Base-by-base conservation (phyloP, 2,797 vertebrate genomes). In the Momotus momota region DNA sequence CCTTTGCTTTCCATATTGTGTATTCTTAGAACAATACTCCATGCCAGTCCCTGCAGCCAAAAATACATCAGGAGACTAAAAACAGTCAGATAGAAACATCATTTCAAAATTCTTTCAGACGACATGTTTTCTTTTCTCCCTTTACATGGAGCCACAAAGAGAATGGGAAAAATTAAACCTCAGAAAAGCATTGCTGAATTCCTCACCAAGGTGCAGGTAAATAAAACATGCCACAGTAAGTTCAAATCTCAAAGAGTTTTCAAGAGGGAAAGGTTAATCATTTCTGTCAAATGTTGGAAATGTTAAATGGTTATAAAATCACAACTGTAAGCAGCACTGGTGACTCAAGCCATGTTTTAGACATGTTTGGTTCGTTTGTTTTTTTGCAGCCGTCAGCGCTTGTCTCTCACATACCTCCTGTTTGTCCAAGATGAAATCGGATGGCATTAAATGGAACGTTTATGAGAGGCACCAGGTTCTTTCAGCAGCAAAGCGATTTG, bases 1-100 rank as follows among this genome's bases (percentile, higher is more conserved):
- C 54, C 82, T 90, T 54, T 80, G 79, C 58, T 88, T 94, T 95
- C 91, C 10, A 15, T 62, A 75, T 57, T 65, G 61, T 72, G 17
- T 95, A 94, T 93, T 96, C 96, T 94, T 96, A 94, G 93, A 90
- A 71, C 77, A 73, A 67, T 26, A 35, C 43, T 86, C 65, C 88
- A 88, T 69, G 93, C 90, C 94, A 94, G 88, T 81, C 78, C 58
- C 93, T 91, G 61, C 41, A 91, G 88, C 83, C 94, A 96, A 97
- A 96, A 96, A 95, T 95, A 96, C 81, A 96, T 92, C 88, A 95
- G 83, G 96, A 87, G 86, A 88, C 93, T 95, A 95, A 96, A 96
- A 95, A 84, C 87, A 86, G 78, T 81, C 80, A 95, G 96, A 94
- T 20, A 93, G 90, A 98, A 97, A 97, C 86, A 96, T 91, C 61